Percentiles rank a stretch among this genome's conserved stretches.
Evolutionary conservation across 2,113 vertebrate genomes (phyloP).

Genomic region (Brienomyrus longianalis): DNA sequence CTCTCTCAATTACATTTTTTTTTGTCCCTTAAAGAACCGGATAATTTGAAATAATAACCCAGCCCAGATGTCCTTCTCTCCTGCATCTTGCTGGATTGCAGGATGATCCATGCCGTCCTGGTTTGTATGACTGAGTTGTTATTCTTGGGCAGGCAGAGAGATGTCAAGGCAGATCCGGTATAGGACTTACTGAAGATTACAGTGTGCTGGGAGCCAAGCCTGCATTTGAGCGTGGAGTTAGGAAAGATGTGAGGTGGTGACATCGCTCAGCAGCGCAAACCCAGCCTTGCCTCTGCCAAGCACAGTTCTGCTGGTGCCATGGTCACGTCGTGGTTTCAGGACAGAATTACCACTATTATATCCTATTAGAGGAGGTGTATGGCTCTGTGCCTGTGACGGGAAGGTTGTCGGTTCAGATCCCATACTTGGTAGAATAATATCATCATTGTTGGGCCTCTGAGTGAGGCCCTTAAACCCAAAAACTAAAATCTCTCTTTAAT

Average conservation of each 20-base stretch:
- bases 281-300: background rate
- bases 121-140: constrained; percentile 14
- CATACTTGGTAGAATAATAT: background rate
- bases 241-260: background rate
- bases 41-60: constrained; percentile 22
- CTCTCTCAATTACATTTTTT: constrained; percentile 7
- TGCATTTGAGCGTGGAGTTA: background rate
- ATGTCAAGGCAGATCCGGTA: constrained; percentile 5
- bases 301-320: background rate
- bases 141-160: constrained; percentile 12
- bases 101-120: background rate
- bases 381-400: background rate
- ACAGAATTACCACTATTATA: background rate
- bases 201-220: background rate
- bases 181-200: constrained; percentile 18
- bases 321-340: background rate
- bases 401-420: background rate
- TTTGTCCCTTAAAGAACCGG: constrained; percentile 15
- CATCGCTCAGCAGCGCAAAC: background rate
- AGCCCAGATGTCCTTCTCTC: constrained; percentile 12
- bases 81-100: background rate
- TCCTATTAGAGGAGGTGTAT: background rate
- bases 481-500: background rate
- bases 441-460: background rate
- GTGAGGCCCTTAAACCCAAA: background rate